These are phyloP conservation scores for Exephanes ischioxanthus DNA, from an alignment of 2,888 invertebrate species.

Conservation along the genomic window DNA sequence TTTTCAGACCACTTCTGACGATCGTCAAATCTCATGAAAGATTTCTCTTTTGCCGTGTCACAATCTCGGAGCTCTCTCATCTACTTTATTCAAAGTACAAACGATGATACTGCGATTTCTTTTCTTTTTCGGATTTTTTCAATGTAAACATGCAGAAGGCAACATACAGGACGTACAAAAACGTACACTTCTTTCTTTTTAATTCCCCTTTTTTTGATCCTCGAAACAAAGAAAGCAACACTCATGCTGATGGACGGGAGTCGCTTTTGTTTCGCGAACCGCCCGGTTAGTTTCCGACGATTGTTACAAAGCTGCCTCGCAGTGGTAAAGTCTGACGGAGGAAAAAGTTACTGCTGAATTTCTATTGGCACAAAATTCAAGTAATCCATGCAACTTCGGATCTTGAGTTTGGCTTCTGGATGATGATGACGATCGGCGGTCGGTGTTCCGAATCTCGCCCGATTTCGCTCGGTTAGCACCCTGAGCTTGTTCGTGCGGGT, in stretches of 20 bases:
- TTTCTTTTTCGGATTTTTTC: background rate
- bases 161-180: background rate
- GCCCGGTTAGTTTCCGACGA: background rate
- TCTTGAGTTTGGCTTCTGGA: background rate
- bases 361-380: background rate
- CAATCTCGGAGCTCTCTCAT: conserved; percentile 5
- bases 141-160: background rate
- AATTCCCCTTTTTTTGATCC: background rate
- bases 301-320: background rate
- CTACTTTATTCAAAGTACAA: conserved; percentile 3
- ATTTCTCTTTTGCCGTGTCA: conserved; percentile 36
- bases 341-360: background rate
- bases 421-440: background rate
- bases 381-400: background rate
- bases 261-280: background rate
- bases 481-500: background rate
- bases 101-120: background rate
- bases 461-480: conserved; percentile 1
- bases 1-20: conserved; percentile 25
- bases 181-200: background rate
- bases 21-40: conserved; percentile 43
- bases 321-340: background rate
- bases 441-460: background rate
- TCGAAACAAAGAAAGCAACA: background rate
- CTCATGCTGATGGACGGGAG: background rate